Evolutionary conservation across 1,140 invertebrate species (phyloP).

Genomic region (Cryptotermes secundus): DNA sequence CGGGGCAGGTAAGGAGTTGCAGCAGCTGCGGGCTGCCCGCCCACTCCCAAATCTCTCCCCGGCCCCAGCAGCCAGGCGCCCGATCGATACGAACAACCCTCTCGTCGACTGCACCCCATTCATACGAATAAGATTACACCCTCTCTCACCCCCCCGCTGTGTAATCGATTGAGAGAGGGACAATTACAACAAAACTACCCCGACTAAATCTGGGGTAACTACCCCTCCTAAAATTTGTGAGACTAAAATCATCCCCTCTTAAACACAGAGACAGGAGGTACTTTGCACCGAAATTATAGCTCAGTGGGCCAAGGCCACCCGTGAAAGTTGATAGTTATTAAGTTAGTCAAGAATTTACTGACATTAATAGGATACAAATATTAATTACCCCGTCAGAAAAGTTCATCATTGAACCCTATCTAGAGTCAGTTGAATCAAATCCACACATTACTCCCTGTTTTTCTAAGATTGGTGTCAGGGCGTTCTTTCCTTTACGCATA

Average conservation of each 20-base stretch:
- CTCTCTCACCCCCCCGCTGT: neutral
- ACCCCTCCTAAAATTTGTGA: neutral
- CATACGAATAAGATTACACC: slow-evolving; percentile 16
- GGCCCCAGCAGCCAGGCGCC: neutral
- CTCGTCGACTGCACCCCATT: slow-evolving; percentile 5
- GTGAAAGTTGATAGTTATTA: no score
- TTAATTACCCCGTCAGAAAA: no score
- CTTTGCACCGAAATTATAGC: no score
- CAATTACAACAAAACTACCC: slow-evolving; percentile 9
- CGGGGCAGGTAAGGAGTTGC: slow-evolving; percentile 5
- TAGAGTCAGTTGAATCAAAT: no score
- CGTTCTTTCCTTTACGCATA: neutral
- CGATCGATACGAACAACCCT: slow-evolving; percentile 14
- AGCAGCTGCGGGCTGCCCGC: neutral
- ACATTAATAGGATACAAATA: no score
- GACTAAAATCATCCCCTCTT: neutral
- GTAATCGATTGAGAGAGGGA: slow-evolving; percentile 15
- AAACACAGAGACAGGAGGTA: neutral
- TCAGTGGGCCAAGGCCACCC: no score
- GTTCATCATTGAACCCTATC: no score
- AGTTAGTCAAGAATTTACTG: no score
- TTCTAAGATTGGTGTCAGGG: neutral
- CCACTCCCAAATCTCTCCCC: neutral
- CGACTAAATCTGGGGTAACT: neutral
- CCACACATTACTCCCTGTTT: no score